Evolutionary conservation across 2,797 vertebrate species (phyloP).

Genomic region (Pteropus rufus): DNA sequence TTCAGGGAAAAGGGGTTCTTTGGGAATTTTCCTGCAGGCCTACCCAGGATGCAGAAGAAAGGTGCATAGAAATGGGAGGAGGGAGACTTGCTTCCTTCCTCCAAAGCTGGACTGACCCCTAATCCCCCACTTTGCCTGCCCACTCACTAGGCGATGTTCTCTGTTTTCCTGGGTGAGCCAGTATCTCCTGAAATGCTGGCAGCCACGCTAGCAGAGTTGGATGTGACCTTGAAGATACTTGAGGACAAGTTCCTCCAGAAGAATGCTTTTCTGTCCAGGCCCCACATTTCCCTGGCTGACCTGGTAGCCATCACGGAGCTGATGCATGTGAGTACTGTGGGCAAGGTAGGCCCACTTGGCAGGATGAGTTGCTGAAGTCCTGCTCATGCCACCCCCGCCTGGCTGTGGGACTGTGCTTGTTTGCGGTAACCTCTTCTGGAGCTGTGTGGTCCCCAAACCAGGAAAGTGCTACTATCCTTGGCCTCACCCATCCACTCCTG

Average conservation of each 20-base stretch:
- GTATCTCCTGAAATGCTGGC: constrained; percentile 83
- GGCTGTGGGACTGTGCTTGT: not conserved
- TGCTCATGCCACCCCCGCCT: not conserved
- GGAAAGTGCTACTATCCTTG: not conserved
- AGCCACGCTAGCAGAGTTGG: constrained; percentile 81
- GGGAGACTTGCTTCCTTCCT: not conserved
- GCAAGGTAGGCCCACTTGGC: rapidly evolving
- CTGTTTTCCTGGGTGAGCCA: constrained; percentile 47
- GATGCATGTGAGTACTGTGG: constrained; percentile 83
- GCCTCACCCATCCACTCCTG: not conserved
- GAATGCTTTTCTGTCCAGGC: constrained; percentile 86
- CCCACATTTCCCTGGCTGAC: constrained; percentile 90
- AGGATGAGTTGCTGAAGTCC: not conserved
- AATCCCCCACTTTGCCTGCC: not conserved
- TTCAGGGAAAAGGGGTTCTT: not conserved
- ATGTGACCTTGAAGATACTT: constrained; percentile 80
- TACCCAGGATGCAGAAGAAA: not conserved
- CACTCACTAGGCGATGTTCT: constrained; percentile 50
- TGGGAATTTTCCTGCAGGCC: not conserved
- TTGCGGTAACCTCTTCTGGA: not conserved
- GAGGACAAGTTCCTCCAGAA: constrained; percentile 90
- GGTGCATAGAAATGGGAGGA: not conserved
- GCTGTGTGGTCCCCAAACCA: not conserved
- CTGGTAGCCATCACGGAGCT: constrained; percentile 90
- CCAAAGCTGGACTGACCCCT: not conserved